Evolutionary conservation across 2,888 invertebrate genomes (phyloP).

Genomic region (Hedychridium roseum): DNA sequence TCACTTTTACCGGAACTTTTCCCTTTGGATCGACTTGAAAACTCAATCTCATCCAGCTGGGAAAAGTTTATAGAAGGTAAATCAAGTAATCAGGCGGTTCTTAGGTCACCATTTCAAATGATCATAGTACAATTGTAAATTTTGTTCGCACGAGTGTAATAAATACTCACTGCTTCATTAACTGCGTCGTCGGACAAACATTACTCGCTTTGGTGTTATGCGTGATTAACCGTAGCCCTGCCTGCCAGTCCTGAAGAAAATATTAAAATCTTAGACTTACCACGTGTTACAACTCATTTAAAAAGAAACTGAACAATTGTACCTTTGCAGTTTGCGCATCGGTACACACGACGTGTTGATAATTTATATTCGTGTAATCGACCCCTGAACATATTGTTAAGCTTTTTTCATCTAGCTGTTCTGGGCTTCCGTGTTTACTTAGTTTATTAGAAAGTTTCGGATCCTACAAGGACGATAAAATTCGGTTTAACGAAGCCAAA

Average conservation of each 20-base stretch:
- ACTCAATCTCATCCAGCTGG: conserved; percentile 74
- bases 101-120: too few relatives aligned
- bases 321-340: conserved; percentile 71
- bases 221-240: conserved; percentile 85
- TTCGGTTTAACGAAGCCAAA: not conserved
- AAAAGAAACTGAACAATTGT: conserved; percentile 19
- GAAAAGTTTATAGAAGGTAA: conserved; percentile 26
- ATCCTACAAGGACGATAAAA: conserved; percentile 58
- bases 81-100: too few relatives aligned
- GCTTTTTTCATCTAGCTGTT: conserved; percentile 69
- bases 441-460: conserved; percentile 66
- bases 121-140: conserved; percentile 2
- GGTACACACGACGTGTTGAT: conserved; percentile 70
- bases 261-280: not conserved
- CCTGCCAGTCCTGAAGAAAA: conserved; percentile 84
- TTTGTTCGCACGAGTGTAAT: not conserved
- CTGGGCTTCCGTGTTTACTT: conserved; percentile 62
- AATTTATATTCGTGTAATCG: conserved; percentile 74
- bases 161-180: conserved; percentile 96
- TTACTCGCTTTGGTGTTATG: conserved; percentile 97
- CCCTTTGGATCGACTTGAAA: conserved; percentile 71
- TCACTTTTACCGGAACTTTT: conserved; percentile 73
- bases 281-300: not conserved
- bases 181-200: conserved; percentile 91
- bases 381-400: conserved; percentile 73